These are phyloP conservation scores for Danio kyathit DNA, from an alignment of 2,797 vertebrate species.

Conservation along the genomic window DNA sequence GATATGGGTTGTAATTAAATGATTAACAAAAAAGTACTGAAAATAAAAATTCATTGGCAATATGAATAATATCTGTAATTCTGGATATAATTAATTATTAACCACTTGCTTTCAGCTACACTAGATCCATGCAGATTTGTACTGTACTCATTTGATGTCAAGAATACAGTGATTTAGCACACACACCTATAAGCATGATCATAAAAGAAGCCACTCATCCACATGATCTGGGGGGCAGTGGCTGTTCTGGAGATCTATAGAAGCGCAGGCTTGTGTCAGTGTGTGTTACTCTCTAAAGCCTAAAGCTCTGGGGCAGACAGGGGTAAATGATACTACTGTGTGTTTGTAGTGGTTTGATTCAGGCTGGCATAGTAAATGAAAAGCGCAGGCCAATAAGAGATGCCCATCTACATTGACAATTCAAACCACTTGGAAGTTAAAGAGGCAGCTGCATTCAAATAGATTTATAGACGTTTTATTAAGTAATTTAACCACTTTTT, in stretches of 20 bases:
- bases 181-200: neutral
- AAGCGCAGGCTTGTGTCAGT: slow-evolving; percentile 64
- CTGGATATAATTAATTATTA: neutral
- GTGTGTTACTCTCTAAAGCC: slow-evolving; percentile 62
- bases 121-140: neutral
- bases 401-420: slow-evolving; percentile 13
- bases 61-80: neutral
- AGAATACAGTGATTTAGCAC: slow-evolving; percentile 12
- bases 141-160: neutral
- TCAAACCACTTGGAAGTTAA: slow-evolving; percentile 32
- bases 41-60: neutral
- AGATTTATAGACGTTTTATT: slow-evolving; percentile 49
- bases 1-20: too few species aligned
- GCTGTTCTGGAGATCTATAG: slow-evolving; percentile 35
- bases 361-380: slow-evolving; percentile 46
- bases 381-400: slow-evolving; percentile 50
- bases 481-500: slow-evolving; percentile 40
- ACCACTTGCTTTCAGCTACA: neutral
- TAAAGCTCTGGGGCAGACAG: slow-evolving; percentile 65
- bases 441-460: slow-evolving; percentile 30
- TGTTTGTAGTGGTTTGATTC: slow-evolving; percentile 68
- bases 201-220: slow-evolving; percentile 14
- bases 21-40: neutral
- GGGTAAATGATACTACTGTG: slow-evolving; percentile 74
- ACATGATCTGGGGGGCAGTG: slow-evolving; percentile 26